A percentile compares a stretch with the other conserved stretches of the same genome.
Evolutionary conservation across 2,888 invertebrate species (phyloP).

Genomic region (Linnaemya vulpina): DNA sequence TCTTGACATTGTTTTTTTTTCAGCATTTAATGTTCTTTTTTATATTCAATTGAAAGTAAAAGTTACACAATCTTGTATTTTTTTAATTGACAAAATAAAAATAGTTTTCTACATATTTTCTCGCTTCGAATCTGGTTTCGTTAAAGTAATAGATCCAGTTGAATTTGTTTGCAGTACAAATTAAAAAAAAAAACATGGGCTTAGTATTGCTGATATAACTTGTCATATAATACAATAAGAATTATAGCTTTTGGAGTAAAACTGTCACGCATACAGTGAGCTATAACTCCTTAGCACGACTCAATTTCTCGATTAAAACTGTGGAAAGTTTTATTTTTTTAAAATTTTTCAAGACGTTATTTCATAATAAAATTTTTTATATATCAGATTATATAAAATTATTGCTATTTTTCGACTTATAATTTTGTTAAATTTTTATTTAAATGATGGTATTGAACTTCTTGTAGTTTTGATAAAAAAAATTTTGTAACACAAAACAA

Average conservation of each 20-base stretch:
- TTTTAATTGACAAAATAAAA: slow-evolving; percentile 19
- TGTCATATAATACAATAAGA: slow-evolving; percentile 1
- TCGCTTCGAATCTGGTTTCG: background rate
- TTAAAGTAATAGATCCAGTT: slow-evolving; percentile 30
- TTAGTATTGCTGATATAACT: slow-evolving; percentile 20
- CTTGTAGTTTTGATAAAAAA: no score
- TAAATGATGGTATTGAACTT: no score
- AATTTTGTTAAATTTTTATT: no score
- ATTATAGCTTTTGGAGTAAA: background rate
- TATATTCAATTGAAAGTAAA: slow-evolving; percentile 59
- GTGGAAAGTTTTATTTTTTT: no score
- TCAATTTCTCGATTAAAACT: no score
- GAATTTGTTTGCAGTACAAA: slow-evolving; percentile 42
- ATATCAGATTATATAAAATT: no score
- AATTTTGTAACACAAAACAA: no score
- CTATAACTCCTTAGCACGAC: no score
- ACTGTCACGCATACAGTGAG: no score
- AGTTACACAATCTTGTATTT: slow-evolving; percentile 31
- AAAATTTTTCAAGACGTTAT: no score
- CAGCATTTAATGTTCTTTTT: slow-evolving; percentile 52
- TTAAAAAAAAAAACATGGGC: slow-evolving; percentile 12
- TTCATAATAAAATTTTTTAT: no score
- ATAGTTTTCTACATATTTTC: background rate
- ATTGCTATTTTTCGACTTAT: no score
- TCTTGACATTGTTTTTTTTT: slow-evolving; percentile 60